These are phyloP conservation scores for Trissolcus basalis DNA, from an alignment of 1,140 invertebrate species.

Conservation along the genomic window DNA sequence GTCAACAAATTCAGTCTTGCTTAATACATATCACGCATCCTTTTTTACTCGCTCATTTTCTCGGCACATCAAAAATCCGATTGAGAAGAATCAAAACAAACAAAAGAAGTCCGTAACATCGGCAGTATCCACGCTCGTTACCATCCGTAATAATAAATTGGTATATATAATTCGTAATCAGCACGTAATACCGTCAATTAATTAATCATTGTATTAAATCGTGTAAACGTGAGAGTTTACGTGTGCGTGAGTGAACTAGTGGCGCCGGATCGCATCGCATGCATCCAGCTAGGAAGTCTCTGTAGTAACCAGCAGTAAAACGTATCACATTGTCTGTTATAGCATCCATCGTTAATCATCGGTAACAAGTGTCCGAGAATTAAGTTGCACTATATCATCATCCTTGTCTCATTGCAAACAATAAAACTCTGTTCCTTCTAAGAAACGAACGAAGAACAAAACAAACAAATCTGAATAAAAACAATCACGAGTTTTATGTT, in stretches of 20 bases:
- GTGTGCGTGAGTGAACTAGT: constrained; percentile 78
- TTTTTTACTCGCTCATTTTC: constrained; percentile 27
- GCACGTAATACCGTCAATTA: constrained; percentile 69
- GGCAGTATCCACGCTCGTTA: constrained; percentile 37
- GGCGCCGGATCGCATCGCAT: constrained; percentile 67
- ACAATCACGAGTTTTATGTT: too few relatives aligned
- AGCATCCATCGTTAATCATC: constrained; percentile 74
- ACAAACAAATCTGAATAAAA: too few relatives aligned
- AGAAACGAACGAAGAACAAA: too few relatives aligned
- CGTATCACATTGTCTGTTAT: constrained; percentile 76
- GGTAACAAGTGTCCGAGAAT: constrained; percentile 66
- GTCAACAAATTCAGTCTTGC: constrained; percentile 43
- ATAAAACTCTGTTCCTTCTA: too few relatives aligned
- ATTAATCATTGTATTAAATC: constrained; percentile 72
- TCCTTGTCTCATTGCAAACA: neutral
- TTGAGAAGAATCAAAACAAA: neutral
- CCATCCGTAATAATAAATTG: constrained; percentile 47
- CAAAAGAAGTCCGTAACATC: constrained; percentile 39
- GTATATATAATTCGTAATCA: constrained; percentile 61
- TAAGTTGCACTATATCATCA: constrained; percentile 7
- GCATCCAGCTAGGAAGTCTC: constrained; percentile 74
- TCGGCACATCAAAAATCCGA: neutral
- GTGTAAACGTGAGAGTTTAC: constrained; percentile 70
- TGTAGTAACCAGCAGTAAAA: constrained; percentile 77
- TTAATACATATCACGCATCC: constrained; percentile 28